These are phyloP conservation scores for Nansenia antarctica DNA, from an alignment of 2,113 vertebrate species.

Conservation along the genomic window DNA sequence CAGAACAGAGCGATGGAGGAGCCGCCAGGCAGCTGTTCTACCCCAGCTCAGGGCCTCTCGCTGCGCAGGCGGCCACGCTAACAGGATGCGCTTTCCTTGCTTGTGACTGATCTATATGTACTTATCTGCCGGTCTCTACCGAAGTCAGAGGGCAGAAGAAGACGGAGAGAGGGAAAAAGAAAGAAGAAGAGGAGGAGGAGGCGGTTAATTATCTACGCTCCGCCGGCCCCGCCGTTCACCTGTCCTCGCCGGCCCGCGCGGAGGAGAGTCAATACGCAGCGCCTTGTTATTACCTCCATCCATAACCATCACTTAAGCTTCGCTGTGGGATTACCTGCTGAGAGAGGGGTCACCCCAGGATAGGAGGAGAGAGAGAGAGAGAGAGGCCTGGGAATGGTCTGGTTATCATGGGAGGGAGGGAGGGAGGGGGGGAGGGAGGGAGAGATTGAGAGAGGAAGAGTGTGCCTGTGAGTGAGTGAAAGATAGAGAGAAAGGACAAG, in stretches of 20 bases:
- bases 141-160: background rate
- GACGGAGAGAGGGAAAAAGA: background rate
- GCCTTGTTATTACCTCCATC: background rate
- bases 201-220: background rate
- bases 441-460: background rate
- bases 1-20: background rate
- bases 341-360: background rate
- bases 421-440: no score
- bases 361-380: background rate
- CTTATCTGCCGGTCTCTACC: background rate
- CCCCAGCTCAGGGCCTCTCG: background rate
- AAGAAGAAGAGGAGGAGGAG: no score
- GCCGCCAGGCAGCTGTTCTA: background rate
- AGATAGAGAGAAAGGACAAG: background rate
- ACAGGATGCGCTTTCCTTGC: no score
- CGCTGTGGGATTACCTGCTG: background rate
- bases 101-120: background rate
- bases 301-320: background rate
- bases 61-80: no score
- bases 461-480: background rate
- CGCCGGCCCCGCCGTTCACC: background rate
- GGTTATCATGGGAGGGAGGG: no score
- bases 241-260: no score
- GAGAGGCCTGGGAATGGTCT: no score
- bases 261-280: background rate